A percentile compares a stretch with the other conserved stretches of the same genome.
Evolutionary conservation across 1,140 invertebrate species (phyloP).

Genomic region (Calliopsis andreniformis): DNA sequence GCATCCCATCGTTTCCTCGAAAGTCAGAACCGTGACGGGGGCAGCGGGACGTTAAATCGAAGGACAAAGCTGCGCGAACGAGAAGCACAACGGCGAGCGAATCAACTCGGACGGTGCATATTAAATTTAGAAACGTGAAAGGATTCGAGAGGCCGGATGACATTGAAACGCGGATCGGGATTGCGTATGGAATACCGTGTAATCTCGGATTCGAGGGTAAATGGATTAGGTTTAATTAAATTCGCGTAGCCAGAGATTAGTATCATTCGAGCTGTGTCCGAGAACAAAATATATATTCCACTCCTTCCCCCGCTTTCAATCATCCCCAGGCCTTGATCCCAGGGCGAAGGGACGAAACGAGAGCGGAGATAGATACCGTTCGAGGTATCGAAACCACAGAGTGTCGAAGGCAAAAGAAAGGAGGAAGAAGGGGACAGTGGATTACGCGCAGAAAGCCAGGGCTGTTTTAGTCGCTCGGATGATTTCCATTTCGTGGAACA

Average conservation of each 20-base stretch:
- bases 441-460: not conserved
- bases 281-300: constrained; percentile 31
- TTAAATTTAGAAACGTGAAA: constrained; percentile 47
- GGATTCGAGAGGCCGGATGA: constrained; percentile 7
- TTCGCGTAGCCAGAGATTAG: constrained; percentile 13
- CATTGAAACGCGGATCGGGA: constrained; percentile 33
- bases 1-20: not conserved
- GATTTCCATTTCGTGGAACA: not conserved
- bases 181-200: constrained; percentile 15
- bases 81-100: not conserved
- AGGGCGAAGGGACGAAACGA: no score
- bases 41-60: constrained; percentile 6
- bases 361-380: no score
- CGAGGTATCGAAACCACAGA: no score
- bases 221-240: constrained; percentile 51
- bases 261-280: constrained; percentile 6
- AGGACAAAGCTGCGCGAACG: constrained; percentile 17
- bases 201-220: constrained; percentile 36
- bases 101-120: not conserved
- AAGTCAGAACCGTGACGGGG: not conserved
- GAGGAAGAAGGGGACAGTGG: not conserved
- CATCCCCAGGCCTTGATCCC: not conserved
- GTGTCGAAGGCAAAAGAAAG: not conserved
- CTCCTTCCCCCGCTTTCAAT: not conserved
- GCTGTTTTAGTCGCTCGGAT: not conserved